Evolutionary conservation across 2,797 vertebrate species (phyloP).

Genomic region (Sebastes flavidus): DNA sequence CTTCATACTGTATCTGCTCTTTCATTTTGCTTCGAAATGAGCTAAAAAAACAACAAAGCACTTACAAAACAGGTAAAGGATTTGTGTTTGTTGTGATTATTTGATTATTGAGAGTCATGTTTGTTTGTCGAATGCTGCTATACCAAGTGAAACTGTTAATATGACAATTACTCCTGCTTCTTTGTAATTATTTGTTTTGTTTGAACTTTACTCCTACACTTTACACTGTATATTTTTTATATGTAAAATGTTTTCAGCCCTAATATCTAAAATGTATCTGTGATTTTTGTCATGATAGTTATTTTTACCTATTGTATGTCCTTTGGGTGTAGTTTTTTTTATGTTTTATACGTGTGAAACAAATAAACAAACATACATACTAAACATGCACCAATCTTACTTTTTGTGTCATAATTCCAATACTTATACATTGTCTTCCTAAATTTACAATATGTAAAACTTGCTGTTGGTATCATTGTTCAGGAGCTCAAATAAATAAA

Average conservation of each 20-base stretch:
- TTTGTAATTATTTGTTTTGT: no score
- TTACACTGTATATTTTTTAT: no score
- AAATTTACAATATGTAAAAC: background rate
- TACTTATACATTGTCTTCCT: background rate
- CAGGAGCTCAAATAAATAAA: background rate
- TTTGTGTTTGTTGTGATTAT: background rate
- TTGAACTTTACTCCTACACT: no score
- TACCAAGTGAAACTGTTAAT: no score
- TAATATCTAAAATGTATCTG: no score
- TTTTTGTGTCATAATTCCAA: background rate
- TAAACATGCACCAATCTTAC: background rate
- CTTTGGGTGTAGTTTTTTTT: no score
- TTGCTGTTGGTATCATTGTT: background rate
- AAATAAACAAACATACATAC: no score
- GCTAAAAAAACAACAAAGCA: background rate
- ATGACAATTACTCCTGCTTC: no score
- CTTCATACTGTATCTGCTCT: background rate
- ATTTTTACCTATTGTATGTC: no score
- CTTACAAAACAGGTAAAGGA: background rate
- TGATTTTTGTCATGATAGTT: no score
- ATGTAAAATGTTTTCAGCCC: no score
- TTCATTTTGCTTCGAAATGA: background rate
- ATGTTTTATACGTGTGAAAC: no score
- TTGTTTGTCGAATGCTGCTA: background rate
- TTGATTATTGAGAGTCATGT: background rate